These are phyloP conservation scores for Tetramorium parvispinum DNA, from an alignment of 1,140 invertebrate genomes.

Conservation along the genomic window DNA sequence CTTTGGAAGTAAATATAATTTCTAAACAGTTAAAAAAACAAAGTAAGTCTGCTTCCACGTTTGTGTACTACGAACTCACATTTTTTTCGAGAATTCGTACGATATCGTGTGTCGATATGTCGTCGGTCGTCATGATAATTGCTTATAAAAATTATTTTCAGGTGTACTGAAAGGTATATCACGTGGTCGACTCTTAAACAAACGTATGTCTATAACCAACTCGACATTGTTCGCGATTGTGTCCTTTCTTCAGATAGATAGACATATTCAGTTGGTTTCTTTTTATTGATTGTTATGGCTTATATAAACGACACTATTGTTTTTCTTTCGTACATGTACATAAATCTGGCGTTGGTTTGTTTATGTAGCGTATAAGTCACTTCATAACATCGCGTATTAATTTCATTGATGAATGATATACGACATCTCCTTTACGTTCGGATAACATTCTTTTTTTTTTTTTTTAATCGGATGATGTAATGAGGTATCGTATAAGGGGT, in stretches of 20 bases:
- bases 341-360: conserved; percentile 72
- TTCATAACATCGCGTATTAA: conserved; percentile 58
- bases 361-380: conserved; percentile 12
- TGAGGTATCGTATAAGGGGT: conserved; percentile 75
- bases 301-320: conserved; percentile 71
- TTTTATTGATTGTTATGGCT: conserved; percentile 42
- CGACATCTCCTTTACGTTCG: conserved; percentile 71
- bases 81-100: conserved; percentile 68
- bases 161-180: background rate
- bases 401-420: conserved; percentile 29
- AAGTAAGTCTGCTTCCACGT: background rate
- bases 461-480: conserved; percentile 76
- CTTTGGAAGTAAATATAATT: background rate
- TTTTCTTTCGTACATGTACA: conserved; percentile 71
- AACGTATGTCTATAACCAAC: conserved; percentile 20
- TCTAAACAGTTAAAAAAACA: background rate
- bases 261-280: conserved; percentile 43
- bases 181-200: conserved; percentile 32
- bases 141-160: conserved; percentile 24
- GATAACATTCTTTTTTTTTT: conserved; percentile 70
- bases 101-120: conserved; percentile 12
- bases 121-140: conserved; percentile 5
- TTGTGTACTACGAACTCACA: conserved; percentile 59
- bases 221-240: conserved; percentile 43
- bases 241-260: conserved; percentile 44